Base-by-base conservation (phyloP, 2,113 vertebrate genomes). In the Carassius gibelio region DNA sequence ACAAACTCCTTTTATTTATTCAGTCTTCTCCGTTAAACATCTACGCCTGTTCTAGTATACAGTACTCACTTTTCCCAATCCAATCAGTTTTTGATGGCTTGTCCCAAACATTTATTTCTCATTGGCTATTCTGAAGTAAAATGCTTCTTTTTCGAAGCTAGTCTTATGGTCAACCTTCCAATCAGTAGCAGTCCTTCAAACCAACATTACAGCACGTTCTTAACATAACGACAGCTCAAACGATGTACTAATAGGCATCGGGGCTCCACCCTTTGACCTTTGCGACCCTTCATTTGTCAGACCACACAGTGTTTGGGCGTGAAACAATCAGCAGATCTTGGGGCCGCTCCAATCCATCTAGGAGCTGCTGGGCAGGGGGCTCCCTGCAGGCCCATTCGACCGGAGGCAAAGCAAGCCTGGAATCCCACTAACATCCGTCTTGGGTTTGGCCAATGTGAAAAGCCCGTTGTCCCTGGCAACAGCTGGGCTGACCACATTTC, bases 241-340 rank as follows among this genome's bases (percentile, higher is more conserved):
- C 23, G 86, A 26, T 77, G 30, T 50, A 50, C 55, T 78, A 85
- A 85, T 81, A 59, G 87, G 82, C 62, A 68, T 68, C 80, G 14
- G 84, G 81, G 75, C 86, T 87, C 62, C 79, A 23, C 90, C 87
- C 69, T 82, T 85, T 90, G 87, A 78, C 91, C 89, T 85, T 36
- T 86, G 84, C 26, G 91, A 90, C 91, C 92, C 91, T 88, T 92
- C 88, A 92, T 94, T 93, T 92, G 92, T 93, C 89, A 87, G 89
- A 86, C 89, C 90, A 93, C 91, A 91, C 81, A 90, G 87, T 78
- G 88, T 90, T 84, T 86, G 89, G 82, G 89, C 75, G 77, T 55
- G 34, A 87, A 84, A 77, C 85, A 38, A 42, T 88, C 78, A 14
- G 71, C 84, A 89, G 81, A 90, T 88, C 85, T 74, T 0, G 68